Percentiles rank a stretch among this genome's conserved stretches.
Conservation (phyloP, 2,797 vertebrate species). For the Moxostoma hubbsi region DNA sequence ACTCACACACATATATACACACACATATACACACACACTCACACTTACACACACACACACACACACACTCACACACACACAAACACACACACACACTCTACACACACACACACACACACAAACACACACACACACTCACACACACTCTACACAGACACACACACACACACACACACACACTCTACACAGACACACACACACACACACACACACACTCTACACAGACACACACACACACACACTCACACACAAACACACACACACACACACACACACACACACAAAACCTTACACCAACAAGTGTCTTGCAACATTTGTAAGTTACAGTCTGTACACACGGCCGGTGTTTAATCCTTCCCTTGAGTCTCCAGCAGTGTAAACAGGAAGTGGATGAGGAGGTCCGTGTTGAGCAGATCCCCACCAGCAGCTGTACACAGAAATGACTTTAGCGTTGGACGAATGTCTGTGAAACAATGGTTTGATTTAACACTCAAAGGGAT, state of each 20-base stretch:
- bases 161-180: not conserved
- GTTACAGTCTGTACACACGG: not conserved
- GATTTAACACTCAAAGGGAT: conserved; percentile 20
- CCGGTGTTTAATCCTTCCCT: conserved; percentile 18
- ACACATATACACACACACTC: not conserved
- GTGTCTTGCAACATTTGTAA: conserved; percentile 1
- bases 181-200: too few relatives aligned
- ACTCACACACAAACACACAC: too few relatives aligned
- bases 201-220: not conserved
- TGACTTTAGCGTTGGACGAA: conserved; percentile 45
- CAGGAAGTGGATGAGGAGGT: conserved; percentile 76
- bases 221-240: too few relatives aligned
- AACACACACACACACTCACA: not conserved
- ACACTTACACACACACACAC: not conserved
- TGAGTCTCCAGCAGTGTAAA: conserved; percentile 67
- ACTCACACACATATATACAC: not conserved
- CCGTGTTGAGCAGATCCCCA: conserved; percentile 47
- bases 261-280: not conserved
- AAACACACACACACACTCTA: not conserved
- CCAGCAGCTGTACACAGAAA: conserved; percentile 45
- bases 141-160: too few relatives aligned
- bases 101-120: not conserved
- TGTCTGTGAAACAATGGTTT: conserved; percentile 56
- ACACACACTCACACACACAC: not conserved
- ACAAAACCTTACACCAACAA: conserved; percentile 14